Percentiles rank a stretch among this genome's conserved stretches.
Conservation (phyloP, 2,113 vertebrate species). For the Epinephelus fuscoguttatus region DNA sequence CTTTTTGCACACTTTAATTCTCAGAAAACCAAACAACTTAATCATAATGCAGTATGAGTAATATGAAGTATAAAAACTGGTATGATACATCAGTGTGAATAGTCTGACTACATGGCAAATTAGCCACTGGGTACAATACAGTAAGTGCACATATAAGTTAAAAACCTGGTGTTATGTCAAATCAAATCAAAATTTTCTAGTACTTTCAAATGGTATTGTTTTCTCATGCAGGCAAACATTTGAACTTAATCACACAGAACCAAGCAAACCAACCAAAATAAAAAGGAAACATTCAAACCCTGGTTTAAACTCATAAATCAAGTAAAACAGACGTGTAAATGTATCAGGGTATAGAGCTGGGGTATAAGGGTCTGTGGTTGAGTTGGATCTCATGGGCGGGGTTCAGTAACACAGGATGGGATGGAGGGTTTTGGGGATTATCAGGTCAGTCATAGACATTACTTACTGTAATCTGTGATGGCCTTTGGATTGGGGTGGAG, state of each 20-base stretch:
- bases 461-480: slow-evolving; percentile 99
- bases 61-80: slow-evolving; percentile 90
- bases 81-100: slow-evolving; percentile 93
- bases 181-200: slow-evolving; percentile 54
- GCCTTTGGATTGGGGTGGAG: slow-evolving; percentile 91
- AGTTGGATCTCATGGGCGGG: slow-evolving; percentile 43
- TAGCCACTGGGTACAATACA: slow-evolving; percentile 90
- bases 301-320: slow-evolving; percentile 75
- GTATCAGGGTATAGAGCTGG: slow-evolving; percentile 71
- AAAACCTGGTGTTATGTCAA: slow-evolving; percentile 78
- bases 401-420: slow-evolving; percentile 63
- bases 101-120: slow-evolving; percentile 87
- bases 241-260: slow-evolving; percentile 80
- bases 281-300: slow-evolving; percentile 63
- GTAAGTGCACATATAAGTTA: slow-evolving; percentile 94
- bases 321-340: slow-evolving; percentile 74
- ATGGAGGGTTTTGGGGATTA: slow-evolving; percentile 55
- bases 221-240: slow-evolving; percentile 90
- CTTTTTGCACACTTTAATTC: slow-evolving; percentile 85
- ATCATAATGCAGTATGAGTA: slow-evolving; percentile 87
- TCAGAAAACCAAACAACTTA: slow-evolving; percentile 88
- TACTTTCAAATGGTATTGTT: slow-evolving; percentile 69
- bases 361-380: slow-evolving; percentile 40
- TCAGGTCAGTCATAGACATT: slow-evolving; percentile 92
- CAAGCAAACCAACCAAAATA: slow-evolving; percentile 66